Base-by-base conservation (phyloP, 2,888 invertebrate genomes). In the Acleris emargana region DNA sequence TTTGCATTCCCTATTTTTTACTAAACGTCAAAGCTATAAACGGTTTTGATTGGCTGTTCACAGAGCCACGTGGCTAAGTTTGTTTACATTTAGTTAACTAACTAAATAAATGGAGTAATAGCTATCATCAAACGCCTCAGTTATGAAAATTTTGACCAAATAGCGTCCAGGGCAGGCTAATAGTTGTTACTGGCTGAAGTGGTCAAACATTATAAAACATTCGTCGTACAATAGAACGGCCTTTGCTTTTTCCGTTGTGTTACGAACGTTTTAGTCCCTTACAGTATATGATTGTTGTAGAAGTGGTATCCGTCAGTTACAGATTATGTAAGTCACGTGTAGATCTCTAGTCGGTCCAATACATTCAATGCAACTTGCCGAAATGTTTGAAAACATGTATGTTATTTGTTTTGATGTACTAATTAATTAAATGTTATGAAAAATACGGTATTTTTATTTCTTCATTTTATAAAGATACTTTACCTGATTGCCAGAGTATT, bases 391-490 rank as follows among this genome's bases (percentile, higher is more conserved):
- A 80, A 80, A 84, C 80, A 74, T 88, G 78, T 90, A 90, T 91
- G 91, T 92, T 91, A 91, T 84, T 90, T 90, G 90, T 91, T 91
- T 92, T 91, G 88, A 91, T 91, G 91, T 91, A 64, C 64, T 64
- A 89, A 88, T 87, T 84, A 79, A 91, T 84, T 88, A 91, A 91
- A 92, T 92, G 92, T 92, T 92, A 91, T 90, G 77, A 81, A 91
- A 91, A 85, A 68, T 52, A 38, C 38, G 38, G 38, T 11, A 13
- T 38, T 38, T 38, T 38, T 38, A 38, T 38, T 38, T 38, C 3
- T 38, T 9, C 32, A 13, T 13, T 38, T 13, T 13, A 4, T 38
- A 13, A 38, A 4, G 38, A 38, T 13, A 2, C 11, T 32, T 32
- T 28, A 28, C 28, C 7, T 2, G 28, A 0, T 28, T 28, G 28